Evolutionary conservation across 2,797 vertebrate species (phyloP), one percentile per base, ranked within the genome.

Genomic region (Linurgus olivaceus): DNA sequence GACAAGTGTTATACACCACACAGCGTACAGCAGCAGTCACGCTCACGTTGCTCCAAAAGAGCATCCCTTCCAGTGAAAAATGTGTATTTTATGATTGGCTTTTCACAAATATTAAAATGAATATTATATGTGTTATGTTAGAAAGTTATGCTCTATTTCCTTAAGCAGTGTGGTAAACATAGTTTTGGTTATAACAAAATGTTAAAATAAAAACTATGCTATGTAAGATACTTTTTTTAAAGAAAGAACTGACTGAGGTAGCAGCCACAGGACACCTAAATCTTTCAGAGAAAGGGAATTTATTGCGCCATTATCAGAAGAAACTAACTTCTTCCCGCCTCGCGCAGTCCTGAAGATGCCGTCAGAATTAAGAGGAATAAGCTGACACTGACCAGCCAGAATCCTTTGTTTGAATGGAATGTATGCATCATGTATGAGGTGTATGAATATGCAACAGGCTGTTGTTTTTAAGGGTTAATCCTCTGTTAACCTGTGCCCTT

Each of bases 1-100:
- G 45, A 17, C 26, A 18, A 31, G n/a, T 9, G 13, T 24, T 29
- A 38, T 1, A 12, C 0, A 71, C 20, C 1, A 0, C 5, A 10
- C 20, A 5, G 7, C 1, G 4, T 17, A 28, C 35, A 33, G 51
- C 50, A 38, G 44, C 48, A 21, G 9, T 7, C 3, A 1, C 42
- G 11, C 19, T n/a, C 55, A 25, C 38, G 10, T 20, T 35, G 17
- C 37, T 50, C 50, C 10, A 19, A 31, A 63, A 52, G 45, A 10
- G 3, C 2, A 20, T 26, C 24, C 23, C 16, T 86, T 66, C 51
- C 51, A n/a, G 19, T 54, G 31, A 54, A 54, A 54, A n/a, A 54
- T 54, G 51, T 9, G 6, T 54, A 54, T n/a, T 54, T 54, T 54
- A n/a, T 14, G 19, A 21, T n/a, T 21, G 31, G 12, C 19, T 54